These are phyloP conservation scores for Dallia pectoralis DNA, from an alignment of 2,797 vertebrate species.

Conservation along the genomic window DNA sequence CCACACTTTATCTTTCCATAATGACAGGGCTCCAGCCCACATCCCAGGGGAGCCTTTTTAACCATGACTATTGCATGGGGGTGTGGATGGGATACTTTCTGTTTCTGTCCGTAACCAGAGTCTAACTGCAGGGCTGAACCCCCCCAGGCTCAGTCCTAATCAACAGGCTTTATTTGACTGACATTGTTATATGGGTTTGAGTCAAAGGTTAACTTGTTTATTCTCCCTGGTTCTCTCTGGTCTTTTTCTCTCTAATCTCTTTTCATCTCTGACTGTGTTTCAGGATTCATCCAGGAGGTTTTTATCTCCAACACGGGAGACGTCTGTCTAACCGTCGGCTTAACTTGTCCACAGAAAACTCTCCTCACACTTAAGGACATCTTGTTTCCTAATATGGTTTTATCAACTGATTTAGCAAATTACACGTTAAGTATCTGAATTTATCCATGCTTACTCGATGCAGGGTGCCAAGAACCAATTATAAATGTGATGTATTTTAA, in stretches of 20 bases:
- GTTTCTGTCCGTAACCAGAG: background rate
- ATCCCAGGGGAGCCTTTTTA: background rate
- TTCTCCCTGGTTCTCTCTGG: constrained; percentile 2
- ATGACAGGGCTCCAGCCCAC: background rate
- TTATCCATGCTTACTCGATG: background rate
- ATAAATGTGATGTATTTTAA: background rate
- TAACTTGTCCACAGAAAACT: background rate
- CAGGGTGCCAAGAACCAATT: background rate
- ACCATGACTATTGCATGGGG: background rate
- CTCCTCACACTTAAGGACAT: background rate
- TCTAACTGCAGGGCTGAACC: background rate
- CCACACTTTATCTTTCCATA: background rate
- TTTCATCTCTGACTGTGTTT: constrained; percentile 22
- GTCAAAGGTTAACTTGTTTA: constrained; percentile 26
- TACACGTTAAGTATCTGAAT: background rate
- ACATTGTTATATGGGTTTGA: constrained; percentile 29
- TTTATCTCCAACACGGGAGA: constrained; percentile 35
- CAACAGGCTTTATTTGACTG: constrained; percentile 22
- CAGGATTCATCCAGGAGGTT: constrained; percentile 42
- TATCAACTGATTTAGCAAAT: background rate
- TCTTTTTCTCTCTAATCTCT: constrained; percentile 3
- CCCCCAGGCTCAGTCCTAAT: background rate
- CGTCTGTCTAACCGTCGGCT: constrained; percentile 10
- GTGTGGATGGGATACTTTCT: background rate
- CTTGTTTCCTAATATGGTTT: background rate